Evolutionary conservation across 2,888 invertebrate species (phyloP), one percentile per base, ranked within the genome.

Genomic region (Scaptodrosophila latifasciaeformis): DNA sequence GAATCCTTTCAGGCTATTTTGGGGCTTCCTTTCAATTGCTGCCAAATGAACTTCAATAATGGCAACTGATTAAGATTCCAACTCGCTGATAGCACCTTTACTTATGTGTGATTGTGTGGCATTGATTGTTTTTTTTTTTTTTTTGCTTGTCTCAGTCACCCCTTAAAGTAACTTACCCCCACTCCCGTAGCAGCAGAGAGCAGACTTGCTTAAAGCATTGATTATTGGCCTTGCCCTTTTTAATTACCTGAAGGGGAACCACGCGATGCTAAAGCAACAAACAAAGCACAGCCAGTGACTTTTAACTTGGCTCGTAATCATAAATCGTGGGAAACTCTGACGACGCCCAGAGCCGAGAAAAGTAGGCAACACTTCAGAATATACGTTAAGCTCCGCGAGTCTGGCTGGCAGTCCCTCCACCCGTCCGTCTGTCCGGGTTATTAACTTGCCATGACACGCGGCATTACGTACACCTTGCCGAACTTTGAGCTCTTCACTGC

Each of bases 21-120:
- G 27, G 42, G 13, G 40, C 18, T 50, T 42, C 60, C 34, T 35
- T 43, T 52, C 42, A 34, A 56, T 55, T n/a, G n/a, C n/a, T n/a
- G n/a, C n/a, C n/a, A n/a, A n/a, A n/a, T n/a, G n/a, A n/a, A n/a
- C n/a, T n/a, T n/a, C n/a, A n/a, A 56, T 78, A 81, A 81, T 77
- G 65, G 77, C 67, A 65, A 69, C 67, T 70, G 80, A 80, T 82
- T 80, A 77, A 81, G 81, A 81, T 81, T 53, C 42, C 24, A 13
- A 39, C 50, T 17, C 19, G 42, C 42, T 64, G 79, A 79, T 79
- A 72, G 62, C 34, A 37, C 15, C 37, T 63, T 78, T 63, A 75
- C 70, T 80, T 78, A 77, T 80, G 70, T 65, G n/a, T n/a, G n/a
- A n/a, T n/a, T n/a, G n/a, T n/a, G 62, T 49, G 49, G 42, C 70